phyloP scores from a whole-genome alignment of 2,888 invertebrate genomes.

The Orthosia gothica region DNA sequence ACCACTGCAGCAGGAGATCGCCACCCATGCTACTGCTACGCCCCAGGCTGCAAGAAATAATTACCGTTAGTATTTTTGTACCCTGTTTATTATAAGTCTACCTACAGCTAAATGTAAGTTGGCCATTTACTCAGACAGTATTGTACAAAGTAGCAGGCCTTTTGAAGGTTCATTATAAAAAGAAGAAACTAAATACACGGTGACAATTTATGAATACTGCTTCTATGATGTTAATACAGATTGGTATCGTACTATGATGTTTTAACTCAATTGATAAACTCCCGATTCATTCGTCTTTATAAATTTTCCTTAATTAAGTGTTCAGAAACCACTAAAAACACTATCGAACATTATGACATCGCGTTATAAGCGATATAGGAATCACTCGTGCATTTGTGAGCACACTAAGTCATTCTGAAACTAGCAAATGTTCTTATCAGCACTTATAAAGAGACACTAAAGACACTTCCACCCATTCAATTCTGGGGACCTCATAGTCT shows the following conservation, averaged over 20 bases:
- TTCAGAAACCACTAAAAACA: too few species aligned
- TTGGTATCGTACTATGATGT: neutral
- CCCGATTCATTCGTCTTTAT: too few species aligned
- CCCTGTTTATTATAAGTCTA: too few species aligned
- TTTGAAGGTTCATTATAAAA: too few species aligned
- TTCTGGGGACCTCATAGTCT: neutral
- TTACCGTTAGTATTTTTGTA: neutral
- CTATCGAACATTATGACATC: too few species aligned
- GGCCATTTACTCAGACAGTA: too few species aligned
- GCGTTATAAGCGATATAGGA: neutral
- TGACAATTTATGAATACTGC: too few species aligned
- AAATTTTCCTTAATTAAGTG: too few species aligned
- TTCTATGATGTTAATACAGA: too few species aligned
- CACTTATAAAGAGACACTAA: neutral
- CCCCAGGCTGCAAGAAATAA: conserved; percentile 92
- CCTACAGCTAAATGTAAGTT: neutral
- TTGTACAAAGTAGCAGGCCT: neutral
- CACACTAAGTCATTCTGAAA: neutral
- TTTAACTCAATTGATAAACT: neutral
- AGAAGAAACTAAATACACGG: neutral
- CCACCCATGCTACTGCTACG: conserved; percentile 94
- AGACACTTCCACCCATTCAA: neutral
- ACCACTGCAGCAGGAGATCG: conserved; percentile 95
- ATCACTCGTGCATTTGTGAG: neutral
- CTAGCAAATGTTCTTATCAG: neutral